Percentiles rank a stretch among this genome's conserved stretches.
phyloP scores from a whole-genome alignment of 2,113 vertebrate genomes.

The Pluvianellus socialis region DNA sequence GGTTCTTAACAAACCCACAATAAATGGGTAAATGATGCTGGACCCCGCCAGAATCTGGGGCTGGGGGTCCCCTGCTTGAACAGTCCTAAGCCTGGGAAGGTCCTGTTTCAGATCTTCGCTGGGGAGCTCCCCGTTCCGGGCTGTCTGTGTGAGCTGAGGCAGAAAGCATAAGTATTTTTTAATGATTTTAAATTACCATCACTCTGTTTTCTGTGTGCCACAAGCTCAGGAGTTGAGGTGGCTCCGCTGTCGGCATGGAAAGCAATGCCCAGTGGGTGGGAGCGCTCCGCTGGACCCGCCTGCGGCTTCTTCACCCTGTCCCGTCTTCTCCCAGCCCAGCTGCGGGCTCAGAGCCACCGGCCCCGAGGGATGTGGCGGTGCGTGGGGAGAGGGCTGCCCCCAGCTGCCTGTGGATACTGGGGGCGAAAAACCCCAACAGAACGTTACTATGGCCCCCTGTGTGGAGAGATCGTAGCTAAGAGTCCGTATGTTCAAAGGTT shows the following conservation, averaged over 20 bases:
- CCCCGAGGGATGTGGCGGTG: too few species aligned
- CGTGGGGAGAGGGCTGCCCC: not conserved
- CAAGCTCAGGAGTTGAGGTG: not conserved
- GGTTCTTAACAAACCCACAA: not conserved
- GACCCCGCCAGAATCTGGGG: not conserved
- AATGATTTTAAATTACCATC: not conserved
- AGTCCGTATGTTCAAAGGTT: not conserved
- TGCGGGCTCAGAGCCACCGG: not conserved
- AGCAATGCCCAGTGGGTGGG: not conserved
- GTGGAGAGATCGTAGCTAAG: not conserved
- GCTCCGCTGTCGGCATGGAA: not conserved
- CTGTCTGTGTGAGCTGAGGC: not conserved
- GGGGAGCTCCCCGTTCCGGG: rapidly evolving
- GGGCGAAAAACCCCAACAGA: rapidly evolving
- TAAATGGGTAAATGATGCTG: not conserved
- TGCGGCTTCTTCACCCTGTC: not conserved
- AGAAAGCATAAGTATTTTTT: not conserved
- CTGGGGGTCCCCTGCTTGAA: not conserved
- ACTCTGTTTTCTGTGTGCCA: not conserved
- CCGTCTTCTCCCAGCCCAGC: not conserved
- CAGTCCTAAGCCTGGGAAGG: not conserved
- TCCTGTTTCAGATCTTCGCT: not conserved
- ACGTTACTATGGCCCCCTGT: not conserved
- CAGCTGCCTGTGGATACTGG: too few species aligned
- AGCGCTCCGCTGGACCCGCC: rapidly evolving